Evolutionary conservation across 2,888 invertebrate species (phyloP).

Genomic region (Achlya flavicornis): DNA sequence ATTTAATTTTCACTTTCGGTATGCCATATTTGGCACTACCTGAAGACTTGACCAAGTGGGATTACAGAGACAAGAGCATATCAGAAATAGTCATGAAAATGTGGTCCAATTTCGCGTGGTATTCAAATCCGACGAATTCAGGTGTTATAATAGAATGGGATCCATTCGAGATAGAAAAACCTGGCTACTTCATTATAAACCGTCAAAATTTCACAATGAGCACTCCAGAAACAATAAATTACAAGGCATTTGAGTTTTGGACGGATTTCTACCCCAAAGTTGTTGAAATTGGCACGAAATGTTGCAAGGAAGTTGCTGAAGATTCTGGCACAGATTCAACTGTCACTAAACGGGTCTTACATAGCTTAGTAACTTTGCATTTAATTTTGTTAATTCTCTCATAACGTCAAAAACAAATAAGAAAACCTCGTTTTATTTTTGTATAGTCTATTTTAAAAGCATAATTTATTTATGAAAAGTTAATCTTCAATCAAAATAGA

Average conservation of each 20-base stretch:
- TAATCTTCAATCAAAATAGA: conserved; percentile 34
- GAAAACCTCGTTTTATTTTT: conserved; percentile 65
- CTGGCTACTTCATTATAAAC: conserved; percentile 89
- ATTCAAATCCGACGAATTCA: conserved; percentile 87
- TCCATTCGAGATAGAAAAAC: conserved; percentile 86
- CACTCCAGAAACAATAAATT: conserved; percentile 86
- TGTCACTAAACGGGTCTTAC: conserved; percentile 41
- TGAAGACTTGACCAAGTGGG: conserved; percentile 87
- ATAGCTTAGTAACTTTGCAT: conserved; percentile 54
- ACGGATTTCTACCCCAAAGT: conserved; percentile 92
- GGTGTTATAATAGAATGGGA: conserved; percentile 91
- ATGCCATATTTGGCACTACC: conserved; percentile 88
- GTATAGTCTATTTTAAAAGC: conserved; percentile 69
- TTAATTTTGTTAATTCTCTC: conserved; percentile 57
- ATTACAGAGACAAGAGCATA: conserved; percentile 89
- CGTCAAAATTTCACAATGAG: conserved; percentile 90
- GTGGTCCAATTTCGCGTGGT: conserved; percentile 91
- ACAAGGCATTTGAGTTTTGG: conserved; percentile 92
- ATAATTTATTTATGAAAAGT: conserved; percentile 59
- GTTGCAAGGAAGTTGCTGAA: conserved; percentile 86
- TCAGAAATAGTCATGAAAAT: conserved; percentile 92
- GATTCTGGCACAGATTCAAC: conserved; percentile 65
- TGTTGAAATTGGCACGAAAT: conserved; percentile 88
- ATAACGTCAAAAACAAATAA: conserved; percentile 43
- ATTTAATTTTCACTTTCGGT: conserved; percentile 92